These are phyloP conservation scores for Phasianus colchicus DNA, from an alignment of 2,113 vertebrate species.

Conservation along the genomic window DNA sequence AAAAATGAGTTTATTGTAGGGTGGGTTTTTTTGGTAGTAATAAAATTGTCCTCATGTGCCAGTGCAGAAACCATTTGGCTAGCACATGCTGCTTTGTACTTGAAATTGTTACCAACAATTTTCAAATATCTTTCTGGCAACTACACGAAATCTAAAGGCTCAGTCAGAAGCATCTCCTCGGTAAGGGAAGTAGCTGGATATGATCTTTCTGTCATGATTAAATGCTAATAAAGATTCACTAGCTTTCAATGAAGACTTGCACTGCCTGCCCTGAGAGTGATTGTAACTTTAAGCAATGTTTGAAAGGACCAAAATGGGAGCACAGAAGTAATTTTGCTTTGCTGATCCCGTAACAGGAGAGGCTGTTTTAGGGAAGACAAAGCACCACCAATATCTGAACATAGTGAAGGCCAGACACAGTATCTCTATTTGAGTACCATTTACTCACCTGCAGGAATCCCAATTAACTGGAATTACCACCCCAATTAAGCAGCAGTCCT, in stretches of 20 bases:
- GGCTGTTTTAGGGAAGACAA: constrained; percentile 43
- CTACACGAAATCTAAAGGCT: not conserved
- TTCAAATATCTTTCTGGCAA: not conserved
- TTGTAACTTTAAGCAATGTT: constrained; percentile 33
- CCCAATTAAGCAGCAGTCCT: constrained; percentile 76
- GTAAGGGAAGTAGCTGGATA: not conserved
- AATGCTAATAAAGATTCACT: not conserved
- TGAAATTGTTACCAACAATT: not conserved
- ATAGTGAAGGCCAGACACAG: constrained; percentile 58
- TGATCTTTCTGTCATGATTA: not conserved
- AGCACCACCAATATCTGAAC: constrained; percentile 44
- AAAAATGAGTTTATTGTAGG: not conserved
- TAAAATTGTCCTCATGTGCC: not conserved
- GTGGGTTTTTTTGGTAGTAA: not conserved
- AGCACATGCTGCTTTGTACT: not conserved
- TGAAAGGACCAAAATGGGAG: constrained; percentile 42
- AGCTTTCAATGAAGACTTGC: not conserved
- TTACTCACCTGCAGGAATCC: constrained; percentile 74
- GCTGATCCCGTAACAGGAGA: constrained; percentile 49
- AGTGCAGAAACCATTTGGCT: not conserved
- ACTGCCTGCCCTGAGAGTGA: not conserved
- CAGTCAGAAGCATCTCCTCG: not conserved
- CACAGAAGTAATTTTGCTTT: constrained; percentile 46
- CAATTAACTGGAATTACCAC: constrained; percentile 76
- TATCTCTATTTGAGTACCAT: constrained; percentile 69